These are phyloP conservation scores for Brachyalestes nurse DNA, from an alignment of 2,797 vertebrate species.

Conservation along the genomic window DNA sequence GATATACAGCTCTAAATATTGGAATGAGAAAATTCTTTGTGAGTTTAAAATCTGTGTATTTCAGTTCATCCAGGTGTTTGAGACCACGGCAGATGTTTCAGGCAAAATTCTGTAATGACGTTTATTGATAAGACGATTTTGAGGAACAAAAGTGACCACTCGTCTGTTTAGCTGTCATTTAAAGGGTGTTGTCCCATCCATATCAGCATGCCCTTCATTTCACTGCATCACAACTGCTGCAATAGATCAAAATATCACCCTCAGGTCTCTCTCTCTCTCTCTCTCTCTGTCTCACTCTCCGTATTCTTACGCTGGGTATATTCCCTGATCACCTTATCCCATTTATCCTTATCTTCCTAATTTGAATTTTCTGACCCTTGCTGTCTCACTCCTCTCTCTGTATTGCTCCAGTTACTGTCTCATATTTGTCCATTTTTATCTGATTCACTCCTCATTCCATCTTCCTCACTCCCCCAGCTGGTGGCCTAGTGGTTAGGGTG, in stretches of 20 bases:
- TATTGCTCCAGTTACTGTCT: too few relatives aligned
- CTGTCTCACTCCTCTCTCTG: not conserved
- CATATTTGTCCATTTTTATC: not conserved
- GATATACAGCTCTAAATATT: not conserved
- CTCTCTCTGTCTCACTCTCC: conserved; percentile 27
- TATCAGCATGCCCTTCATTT: conserved; percentile 72
- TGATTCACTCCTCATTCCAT: not conserved
- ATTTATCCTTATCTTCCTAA: conserved; percentile 1
- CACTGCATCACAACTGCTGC: conserved; percentile 56
- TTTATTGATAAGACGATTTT: conserved; percentile 20
- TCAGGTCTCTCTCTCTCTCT: conserved; percentile 28
- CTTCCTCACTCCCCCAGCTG: not conserved
- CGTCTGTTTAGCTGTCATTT: conserved; percentile 58
- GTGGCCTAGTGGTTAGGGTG: too few relatives aligned
- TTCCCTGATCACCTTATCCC: not conserved
- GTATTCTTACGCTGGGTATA: not conserved
- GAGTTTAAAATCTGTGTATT: conserved; percentile 6
- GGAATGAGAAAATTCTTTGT: not conserved
- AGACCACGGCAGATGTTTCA: not conserved
- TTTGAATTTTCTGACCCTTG: not conserved
- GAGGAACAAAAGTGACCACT: conserved; percentile 27
- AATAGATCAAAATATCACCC: conserved; percentile 65
- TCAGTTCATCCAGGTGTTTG: not conserved
- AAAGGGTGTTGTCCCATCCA: conserved; percentile 61
- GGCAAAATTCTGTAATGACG: not conserved